These are phyloP conservation scores for Cryptophagus acutangulus DNA, from an alignment of 2,888 invertebrate genomes.

Conservation along the genomic window DNA sequence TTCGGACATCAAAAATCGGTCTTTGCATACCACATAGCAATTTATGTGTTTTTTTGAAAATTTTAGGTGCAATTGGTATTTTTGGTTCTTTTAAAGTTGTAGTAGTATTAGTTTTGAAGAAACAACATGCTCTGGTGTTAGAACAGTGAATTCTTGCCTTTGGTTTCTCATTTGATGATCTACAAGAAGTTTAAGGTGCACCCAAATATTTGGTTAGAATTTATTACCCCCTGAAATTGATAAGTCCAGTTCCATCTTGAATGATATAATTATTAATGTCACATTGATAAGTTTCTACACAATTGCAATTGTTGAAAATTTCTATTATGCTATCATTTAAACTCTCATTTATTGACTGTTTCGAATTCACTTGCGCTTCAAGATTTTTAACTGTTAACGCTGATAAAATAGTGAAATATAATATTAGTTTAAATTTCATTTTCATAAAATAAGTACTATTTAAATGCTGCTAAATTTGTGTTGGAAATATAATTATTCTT, in stretches of 20 bases:
- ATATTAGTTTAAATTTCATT: too few species aligned
- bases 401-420: too few species aligned
- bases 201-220: background rate
- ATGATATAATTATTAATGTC: conserved; percentile 25
- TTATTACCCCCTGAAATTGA: conserved; percentile 19
- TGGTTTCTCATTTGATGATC: background rate
- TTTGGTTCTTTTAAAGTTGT: conserved; percentile 1
- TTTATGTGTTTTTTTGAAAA: conserved; percentile 4
- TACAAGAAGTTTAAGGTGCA: background rate
- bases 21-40: conserved; percentile 22
- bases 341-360: conserved; percentile 4
- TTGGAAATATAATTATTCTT: too few species aligned
- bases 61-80: background rate
- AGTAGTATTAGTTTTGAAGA: conserved; percentile 4
- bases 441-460: too few species aligned
- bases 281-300: conserved; percentile 27
- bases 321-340: conserved; percentile 17
- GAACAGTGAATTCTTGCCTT: background rate
- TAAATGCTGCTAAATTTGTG: too few species aligned
- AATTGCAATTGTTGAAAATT: conserved; percentile 25
- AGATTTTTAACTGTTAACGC: too few species aligned
- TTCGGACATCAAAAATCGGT: conserved; percentile 22
- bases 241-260: conserved; percentile 18
- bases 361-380: background rate
- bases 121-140: conserved; percentile 14